Base-by-base conservation (phyloP, 2,113 vertebrate species). In the Arvicanthis niloticus region DNA sequence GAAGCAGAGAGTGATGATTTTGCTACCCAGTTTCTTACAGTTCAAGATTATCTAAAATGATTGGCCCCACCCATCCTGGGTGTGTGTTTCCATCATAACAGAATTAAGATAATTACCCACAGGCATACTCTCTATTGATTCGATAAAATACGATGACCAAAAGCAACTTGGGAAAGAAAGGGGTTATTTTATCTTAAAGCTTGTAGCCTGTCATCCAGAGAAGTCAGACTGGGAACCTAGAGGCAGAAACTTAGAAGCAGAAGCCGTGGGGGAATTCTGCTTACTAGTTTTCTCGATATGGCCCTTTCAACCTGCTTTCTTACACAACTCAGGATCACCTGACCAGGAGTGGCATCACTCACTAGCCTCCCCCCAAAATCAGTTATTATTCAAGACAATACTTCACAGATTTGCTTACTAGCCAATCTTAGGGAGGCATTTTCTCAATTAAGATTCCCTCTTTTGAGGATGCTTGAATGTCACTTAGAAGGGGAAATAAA, bases 301-400 rank as follows among this genome's bases (percentile, higher is more conserved):
- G 9, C 51, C 8, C 56, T 78, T 81, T 81, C 51, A 56, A 56
- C 10, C 9, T 80, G 34, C 77, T 80, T 37, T 81, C 78, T 81
- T 81, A 56, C 37, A n/a, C 34, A 80, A 80, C 48, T 80, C 48
- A 81, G 34, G 34, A 58, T 11, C 19, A 77, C 45, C 76, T 31
- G 45, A 45, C 7, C 45, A 48, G 22, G 12, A 13, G 45, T 77
- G 29, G 58, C 58, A 60, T 60, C 58, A 60, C 19, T 60, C 19
- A 29, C 21, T 24, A 34, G 0, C 31, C 5, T 12, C 5, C 5
- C 5, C 5, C 10, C 37, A 58, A 58, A 21, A n/a, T 58, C 2
- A 81, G 51, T 34, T 37, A 3, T 24, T 58, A 58, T n/a, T 81
- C 53, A 58, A 40, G 53, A 81, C 53, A 81, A 81, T 58, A n/a